A percentile compares a stretch with the other conserved stretches of the same genome.
phyloP scores from a whole-genome alignment of 2,797 vertebrate species.

The Acanthurus lineatus region DNA sequence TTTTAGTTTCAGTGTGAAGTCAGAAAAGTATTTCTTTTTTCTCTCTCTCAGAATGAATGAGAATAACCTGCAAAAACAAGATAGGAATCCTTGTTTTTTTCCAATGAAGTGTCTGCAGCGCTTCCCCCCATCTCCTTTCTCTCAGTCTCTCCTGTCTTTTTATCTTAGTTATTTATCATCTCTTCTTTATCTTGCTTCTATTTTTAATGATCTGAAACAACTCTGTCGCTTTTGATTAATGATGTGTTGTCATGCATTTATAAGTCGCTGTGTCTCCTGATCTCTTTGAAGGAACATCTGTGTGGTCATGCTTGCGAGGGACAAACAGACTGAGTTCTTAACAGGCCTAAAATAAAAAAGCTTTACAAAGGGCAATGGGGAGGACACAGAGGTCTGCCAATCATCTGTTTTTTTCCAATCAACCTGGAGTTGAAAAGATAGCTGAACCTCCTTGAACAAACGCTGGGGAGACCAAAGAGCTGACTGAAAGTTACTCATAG shows the following conservation, averaged over 20 bases:
- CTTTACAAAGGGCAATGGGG: constrained; percentile 66
- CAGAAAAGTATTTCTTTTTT: neutral
- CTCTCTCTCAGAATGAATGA: constrained; percentile 70
- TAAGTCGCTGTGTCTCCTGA: constrained; percentile 32
- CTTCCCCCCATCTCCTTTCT: constrained; percentile 31
- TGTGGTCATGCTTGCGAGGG: constrained; percentile 59
- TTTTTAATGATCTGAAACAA: constrained; percentile 79
- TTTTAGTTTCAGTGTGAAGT: neutral
- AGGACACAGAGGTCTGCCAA: constrained; percentile 69
- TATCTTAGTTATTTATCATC: constrained; percentile 40
- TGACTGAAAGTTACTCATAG: constrained; percentile 62
- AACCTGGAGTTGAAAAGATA: constrained; percentile 72
- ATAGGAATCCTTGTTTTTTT: constrained; percentile 74
- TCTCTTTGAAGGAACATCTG: constrained; percentile 79
- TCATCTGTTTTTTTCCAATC: constrained; percentile 51
- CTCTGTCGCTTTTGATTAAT: constrained; percentile 50
- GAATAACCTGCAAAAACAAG: constrained; percentile 49
- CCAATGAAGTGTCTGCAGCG: constrained; percentile 21
- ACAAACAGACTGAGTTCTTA: constrained; percentile 71
- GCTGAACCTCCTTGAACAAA: constrained; percentile 73
- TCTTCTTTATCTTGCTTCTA: constrained; percentile 57
- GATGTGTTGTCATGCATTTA: constrained; percentile 51
- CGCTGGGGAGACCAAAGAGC: constrained; percentile 68
- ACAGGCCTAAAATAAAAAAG: constrained; percentile 65
- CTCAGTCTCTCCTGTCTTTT: constrained; percentile 26